These are phyloP conservation scores for Rhinichthys klamathensis DNA, from an alignment of 2,113 vertebrate species.

Conservation along the genomic window DNA sequence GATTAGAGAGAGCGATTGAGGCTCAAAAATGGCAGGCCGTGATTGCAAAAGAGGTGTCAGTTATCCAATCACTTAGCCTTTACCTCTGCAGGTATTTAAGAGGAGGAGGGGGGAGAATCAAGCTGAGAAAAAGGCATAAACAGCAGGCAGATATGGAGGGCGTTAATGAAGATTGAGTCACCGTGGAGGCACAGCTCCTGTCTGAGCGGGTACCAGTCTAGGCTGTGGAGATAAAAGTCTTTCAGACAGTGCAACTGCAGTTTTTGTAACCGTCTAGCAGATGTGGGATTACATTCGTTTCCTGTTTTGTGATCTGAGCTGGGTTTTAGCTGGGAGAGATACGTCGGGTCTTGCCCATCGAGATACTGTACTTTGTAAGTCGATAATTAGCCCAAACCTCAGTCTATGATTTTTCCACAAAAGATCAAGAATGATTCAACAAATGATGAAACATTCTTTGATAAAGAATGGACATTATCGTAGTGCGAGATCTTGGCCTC, in stretches of 20 bases:
- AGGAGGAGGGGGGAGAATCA: slow-evolving; percentile 19
- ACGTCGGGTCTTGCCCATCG: background rate
- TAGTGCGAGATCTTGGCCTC: background rate
- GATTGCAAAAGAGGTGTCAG: slow-evolving; percentile 44
- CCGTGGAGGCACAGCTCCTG: background rate
- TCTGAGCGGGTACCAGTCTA: background rate
- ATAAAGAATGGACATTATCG: slow-evolving; percentile 20
- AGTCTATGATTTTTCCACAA: background rate
- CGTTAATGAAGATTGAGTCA: slow-evolving; percentile 40
- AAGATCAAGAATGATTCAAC: background rate
- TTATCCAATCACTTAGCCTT: slow-evolving; percentile 47
- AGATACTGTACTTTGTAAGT: background rate
- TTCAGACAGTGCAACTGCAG: background rate
- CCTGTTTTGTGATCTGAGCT: slow-evolving; percentile 12
- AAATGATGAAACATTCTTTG: slow-evolving; percentile 31
- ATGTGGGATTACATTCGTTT: slow-evolving; percentile 7
- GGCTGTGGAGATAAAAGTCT: slow-evolving; percentile 5
- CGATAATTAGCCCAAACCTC: slow-evolving; percentile 4
- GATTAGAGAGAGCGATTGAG: slow-evolving; percentile 27
- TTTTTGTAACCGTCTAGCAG: background rate
- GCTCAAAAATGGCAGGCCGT: slow-evolving; percentile 28
- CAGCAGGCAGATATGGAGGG: slow-evolving; percentile 36
- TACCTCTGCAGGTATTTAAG: slow-evolving; percentile 42
- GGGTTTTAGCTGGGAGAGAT: slow-evolving; percentile 7
- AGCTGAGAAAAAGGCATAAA: slow-evolving; percentile 30